Evolutionary conservation across 2,797 vertebrate species (phyloP).

Genomic region (Serranus cabrilla): DNA sequence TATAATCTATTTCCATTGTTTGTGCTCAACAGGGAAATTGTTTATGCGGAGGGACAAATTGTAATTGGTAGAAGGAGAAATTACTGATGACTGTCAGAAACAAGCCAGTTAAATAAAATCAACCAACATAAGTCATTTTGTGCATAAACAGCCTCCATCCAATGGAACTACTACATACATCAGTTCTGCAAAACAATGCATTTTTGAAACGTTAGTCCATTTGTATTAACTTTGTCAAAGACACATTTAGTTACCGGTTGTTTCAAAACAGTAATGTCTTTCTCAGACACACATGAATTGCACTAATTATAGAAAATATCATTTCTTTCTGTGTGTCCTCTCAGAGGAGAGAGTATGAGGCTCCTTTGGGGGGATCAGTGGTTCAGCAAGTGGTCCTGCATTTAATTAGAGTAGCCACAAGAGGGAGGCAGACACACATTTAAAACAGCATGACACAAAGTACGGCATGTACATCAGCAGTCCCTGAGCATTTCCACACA

Average conservation of each 20-base stretch:
- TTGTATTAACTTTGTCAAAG: no score
- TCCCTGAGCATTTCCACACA: conserved; percentile 19
- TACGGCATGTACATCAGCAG: conserved; percentile 20
- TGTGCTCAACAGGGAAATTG: no score
- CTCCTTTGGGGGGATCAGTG: conserved; percentile 4
- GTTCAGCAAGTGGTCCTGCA: conserved; percentile 67
- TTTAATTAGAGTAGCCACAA: conserved; percentile 73
- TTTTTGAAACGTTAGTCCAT: no score
- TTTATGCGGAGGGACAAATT: no score
- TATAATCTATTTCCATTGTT: neutral
- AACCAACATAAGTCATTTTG: no score
- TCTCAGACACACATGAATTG: neutral
- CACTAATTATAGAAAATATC: neutral
- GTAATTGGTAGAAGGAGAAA: no score
- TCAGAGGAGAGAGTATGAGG: neutral
- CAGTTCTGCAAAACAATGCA: no score
- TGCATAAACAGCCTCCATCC: no score
- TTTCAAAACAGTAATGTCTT: neutral
- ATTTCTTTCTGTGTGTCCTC: neutral
- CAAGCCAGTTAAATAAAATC: no score
- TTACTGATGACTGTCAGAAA: no score
- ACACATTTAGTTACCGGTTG: no score
- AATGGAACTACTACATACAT: no score
- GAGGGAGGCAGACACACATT: conserved; percentile 80
- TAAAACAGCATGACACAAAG: conserved; percentile 24